These are phyloP conservation scores for Diplazon laetatorius DNA, from an alignment of 2,888 invertebrate species.

Conservation along the genomic window DNA sequence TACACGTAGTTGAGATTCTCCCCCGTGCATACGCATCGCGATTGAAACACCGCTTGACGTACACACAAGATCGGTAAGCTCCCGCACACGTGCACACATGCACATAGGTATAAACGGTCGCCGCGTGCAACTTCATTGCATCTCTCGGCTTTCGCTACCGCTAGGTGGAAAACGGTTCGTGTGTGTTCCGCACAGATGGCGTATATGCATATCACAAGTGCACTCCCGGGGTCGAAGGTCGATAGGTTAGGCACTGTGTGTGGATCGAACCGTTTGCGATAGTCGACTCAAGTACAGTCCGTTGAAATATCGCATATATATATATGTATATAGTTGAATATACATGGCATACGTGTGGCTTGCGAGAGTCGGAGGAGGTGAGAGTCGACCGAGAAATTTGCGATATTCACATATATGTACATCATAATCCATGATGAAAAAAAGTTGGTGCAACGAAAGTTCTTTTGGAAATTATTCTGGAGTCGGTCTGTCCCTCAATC, in stretches of 20 bases:
- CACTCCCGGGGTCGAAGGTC: constrained; percentile 50
- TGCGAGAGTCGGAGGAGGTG: constrained; percentile 31
- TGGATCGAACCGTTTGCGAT: constrained; percentile 23
- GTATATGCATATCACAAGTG: constrained; percentile 3
- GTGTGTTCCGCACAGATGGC: constrained; percentile 8
- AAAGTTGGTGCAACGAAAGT: neutral
- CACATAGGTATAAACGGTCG: constrained; percentile 25
- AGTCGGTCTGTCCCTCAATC: neutral
- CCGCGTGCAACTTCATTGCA: constrained; percentile 26
- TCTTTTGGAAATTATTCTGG: neutral
- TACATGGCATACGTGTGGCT: neutral
- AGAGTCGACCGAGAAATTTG: constrained; percentile 55
- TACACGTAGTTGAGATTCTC: no score
- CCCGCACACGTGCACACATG: constrained; percentile 25
- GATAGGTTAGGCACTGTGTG: constrained; percentile 39
- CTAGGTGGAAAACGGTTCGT: constrained; percentile 43
- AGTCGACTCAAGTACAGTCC: constrained; percentile 34
- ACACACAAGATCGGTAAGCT: neutral
- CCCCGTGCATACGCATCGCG: no score
- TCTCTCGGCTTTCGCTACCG: constrained; percentile 47
- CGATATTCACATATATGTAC: no score
- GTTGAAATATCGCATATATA: constrained; percentile 6
- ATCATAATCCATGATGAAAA: constrained; percentile 7
- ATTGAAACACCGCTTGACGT: neutral
- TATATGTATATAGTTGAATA: neutral